Percentiles rank a stretch among this genome's conserved stretches.
These are phyloP conservation scores for Wiebesia pumilae DNA, from an alignment of 1,140 invertebrate species.

Conservation along the genomic window DNA sequence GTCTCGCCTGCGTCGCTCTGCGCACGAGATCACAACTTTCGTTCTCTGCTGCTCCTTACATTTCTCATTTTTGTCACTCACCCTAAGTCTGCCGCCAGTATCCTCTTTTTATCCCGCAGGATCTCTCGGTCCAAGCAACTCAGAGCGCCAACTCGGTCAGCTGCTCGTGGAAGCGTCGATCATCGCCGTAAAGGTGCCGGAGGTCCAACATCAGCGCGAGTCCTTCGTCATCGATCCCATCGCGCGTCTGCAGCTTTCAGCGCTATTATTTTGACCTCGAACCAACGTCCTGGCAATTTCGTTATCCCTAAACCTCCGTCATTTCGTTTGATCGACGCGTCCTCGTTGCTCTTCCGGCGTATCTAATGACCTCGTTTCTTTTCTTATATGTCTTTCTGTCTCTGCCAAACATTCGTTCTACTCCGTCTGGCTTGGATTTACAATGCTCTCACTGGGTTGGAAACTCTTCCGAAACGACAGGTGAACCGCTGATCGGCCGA, in stretches of 20 bases:
- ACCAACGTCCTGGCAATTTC: background rate
- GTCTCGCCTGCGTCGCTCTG: constrained; percentile 48
- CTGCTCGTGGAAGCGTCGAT: constrained; percentile 23
- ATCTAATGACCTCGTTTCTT: constrained; percentile 12
- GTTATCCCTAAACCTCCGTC: background rate
- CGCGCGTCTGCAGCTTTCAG: background rate
- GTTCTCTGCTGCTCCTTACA: background rate
- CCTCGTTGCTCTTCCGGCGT: background rate
- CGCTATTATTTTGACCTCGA: background rate
- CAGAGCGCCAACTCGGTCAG: constrained; percentile 40
- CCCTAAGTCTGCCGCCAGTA: constrained; percentile 54
- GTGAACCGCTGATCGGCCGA: background rate
- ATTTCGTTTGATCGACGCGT: constrained; percentile 24
- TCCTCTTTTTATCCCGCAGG: constrained; percentile 52
- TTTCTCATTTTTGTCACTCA: constrained; percentile 15
- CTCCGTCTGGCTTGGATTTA: constrained; percentile 41
- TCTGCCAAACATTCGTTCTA: constrained; percentile 11
- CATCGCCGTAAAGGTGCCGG: constrained; percentile 14
- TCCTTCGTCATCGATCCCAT: constrained; percentile 24
- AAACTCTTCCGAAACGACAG: background rate
- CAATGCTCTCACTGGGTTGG: background rate
- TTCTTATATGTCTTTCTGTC: background rate
- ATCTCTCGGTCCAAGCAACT: constrained; percentile 41
- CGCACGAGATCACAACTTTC: background rate
- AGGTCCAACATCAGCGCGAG: background rate